These are phyloP conservation scores for Neodontobutis hainanensis DNA, from an alignment of 2,113 vertebrate genomes.

Conservation along the genomic window DNA sequence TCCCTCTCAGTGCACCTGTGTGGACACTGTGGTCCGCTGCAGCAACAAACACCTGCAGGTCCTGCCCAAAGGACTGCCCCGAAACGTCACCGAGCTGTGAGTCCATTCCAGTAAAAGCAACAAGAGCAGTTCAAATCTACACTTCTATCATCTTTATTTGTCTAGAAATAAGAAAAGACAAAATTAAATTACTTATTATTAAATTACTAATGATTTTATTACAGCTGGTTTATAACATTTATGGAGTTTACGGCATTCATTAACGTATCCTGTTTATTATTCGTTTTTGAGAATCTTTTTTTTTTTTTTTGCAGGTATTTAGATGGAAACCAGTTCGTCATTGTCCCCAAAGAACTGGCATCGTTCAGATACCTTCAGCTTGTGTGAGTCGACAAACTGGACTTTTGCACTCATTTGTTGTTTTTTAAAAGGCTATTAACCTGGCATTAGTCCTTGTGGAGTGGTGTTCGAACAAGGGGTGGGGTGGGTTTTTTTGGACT, in stretches of 20 bases:
- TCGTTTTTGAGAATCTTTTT: not conserved
- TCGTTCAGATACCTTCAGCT: constrained; percentile 93
- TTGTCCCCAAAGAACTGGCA: constrained; percentile 87
- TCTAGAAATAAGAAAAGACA: too few relatives aligned
- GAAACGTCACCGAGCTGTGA: constrained; percentile 97
- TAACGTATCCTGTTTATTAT: too few relatives aligned
- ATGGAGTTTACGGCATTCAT: too few relatives aligned
- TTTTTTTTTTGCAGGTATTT: constrained; percentile 83
- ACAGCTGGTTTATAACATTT: too few relatives aligned
- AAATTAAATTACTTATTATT: too few relatives aligned
- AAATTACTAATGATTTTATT: too few relatives aligned
- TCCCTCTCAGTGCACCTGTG: constrained; percentile 89
- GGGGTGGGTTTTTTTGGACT: too few relatives aligned
- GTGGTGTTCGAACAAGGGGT: too few relatives aligned
- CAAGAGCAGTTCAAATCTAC: too few relatives aligned
- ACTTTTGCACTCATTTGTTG: not conserved
- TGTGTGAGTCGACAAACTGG: constrained; percentile 82
- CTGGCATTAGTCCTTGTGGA: too few relatives aligned
- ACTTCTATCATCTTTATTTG: too few relatives aligned
- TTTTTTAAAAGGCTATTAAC: not conserved
- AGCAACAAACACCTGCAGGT: constrained; percentile 94
- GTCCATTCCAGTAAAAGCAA: constrained; percentile 30
- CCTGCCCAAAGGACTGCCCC: constrained; percentile 90
- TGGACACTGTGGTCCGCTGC: constrained; percentile 94
- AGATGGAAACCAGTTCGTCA: constrained; percentile 95